Percentiles rank a stretch among this genome's conserved stretches.
Conservation (phyloP, 2,797 vertebrate species). For the Pogonophryne albipinna region DNA sequence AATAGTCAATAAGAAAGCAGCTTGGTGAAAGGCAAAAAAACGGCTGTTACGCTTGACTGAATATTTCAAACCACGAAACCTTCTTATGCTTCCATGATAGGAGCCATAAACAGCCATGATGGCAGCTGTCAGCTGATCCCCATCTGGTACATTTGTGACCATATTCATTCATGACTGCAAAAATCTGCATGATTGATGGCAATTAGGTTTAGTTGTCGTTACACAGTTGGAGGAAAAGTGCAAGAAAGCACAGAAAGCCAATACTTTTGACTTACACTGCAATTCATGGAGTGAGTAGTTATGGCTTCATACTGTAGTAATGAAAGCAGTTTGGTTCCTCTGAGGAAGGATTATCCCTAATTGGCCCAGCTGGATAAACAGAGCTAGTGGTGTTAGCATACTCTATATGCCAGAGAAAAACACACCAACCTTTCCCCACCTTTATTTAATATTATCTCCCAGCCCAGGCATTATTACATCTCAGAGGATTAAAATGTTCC, state of each 20-base stretch:
- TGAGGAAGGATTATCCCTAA: constrained; percentile 73
- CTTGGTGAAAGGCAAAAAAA: constrained; percentile 32
- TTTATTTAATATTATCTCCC: constrained; percentile 31
- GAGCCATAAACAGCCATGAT: constrained; percentile 33
- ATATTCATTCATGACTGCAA: constrained; percentile 41
- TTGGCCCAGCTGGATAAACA: constrained; percentile 79
- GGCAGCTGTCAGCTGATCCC: constrained; percentile 63
- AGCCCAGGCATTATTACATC: constrained; percentile 38
- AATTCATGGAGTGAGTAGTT: constrained; percentile 61
- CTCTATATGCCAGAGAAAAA: constrained; percentile 46
- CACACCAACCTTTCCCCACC: constrained; percentile 36
- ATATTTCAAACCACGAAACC: constrained; percentile 28
- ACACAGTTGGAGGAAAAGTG: constrained; percentile 61
- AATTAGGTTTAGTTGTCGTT: constrained; percentile 62
- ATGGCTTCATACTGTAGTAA: constrained; percentile 61
- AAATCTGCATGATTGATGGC: constrained; percentile 49
- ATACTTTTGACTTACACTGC: constrained; percentile 58
- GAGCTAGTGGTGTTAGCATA: constrained; percentile 57
- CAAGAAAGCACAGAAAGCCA: constrained; percentile 51
- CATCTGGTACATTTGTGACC: constrained; percentile 47
- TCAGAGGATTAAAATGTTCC: constrained; percentile 47
- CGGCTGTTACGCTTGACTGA: constrained; percentile 38
- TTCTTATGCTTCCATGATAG: constrained; percentile 40
- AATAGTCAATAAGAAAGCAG: constrained; percentile 59
- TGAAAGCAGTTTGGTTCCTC: constrained; percentile 71